Conservation (phyloP, 2,797 vertebrate genomes). For the Cheirogaleus major region DNA sequence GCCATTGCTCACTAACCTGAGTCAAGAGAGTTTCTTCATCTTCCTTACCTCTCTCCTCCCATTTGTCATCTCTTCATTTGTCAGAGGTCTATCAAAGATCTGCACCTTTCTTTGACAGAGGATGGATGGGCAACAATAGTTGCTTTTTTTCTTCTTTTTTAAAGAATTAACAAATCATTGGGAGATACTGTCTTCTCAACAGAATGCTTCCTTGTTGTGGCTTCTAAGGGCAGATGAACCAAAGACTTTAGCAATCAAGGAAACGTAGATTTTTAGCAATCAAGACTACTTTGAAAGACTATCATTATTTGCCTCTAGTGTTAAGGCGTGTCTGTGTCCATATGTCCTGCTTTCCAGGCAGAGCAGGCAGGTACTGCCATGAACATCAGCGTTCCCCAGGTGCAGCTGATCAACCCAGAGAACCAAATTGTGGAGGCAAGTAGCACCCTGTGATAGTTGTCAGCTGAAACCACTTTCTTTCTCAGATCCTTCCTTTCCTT, state of each 20-base stretch:
- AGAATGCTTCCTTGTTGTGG: slow-evolving; percentile 8
- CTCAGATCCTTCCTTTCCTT: background rate
- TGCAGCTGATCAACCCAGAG: slow-evolving; percentile 99
- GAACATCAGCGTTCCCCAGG: slow-evolving; percentile 97
- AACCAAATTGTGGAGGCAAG: slow-evolving; percentile 99
- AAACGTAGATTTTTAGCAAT: background rate
- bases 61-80: background rate
- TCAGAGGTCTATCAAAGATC: slow-evolving; percentile 3
- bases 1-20: background rate
- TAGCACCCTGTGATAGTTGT: background rate
- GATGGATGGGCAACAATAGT: background rate
- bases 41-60: background rate
- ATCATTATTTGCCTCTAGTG: background rate
- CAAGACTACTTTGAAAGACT: background rate
- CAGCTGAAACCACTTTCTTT: background rate
- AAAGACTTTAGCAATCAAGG: background rate
- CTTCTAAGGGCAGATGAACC: background rate
- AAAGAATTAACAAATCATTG: slow-evolving; percentile 39
- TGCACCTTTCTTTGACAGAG: slow-evolving; percentile 34
- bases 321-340: background rate
- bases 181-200: background rate
- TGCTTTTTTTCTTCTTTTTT: background rate
- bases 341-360: slow-evolving; percentile 84
- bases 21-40: background rate
- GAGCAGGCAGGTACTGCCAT: slow-evolving; percentile 92